Percentiles rank a stretch among this genome's conserved stretches.
Conservation (phyloP, 2,888 invertebrate genomes). For the Diploptera punctata region DNA sequence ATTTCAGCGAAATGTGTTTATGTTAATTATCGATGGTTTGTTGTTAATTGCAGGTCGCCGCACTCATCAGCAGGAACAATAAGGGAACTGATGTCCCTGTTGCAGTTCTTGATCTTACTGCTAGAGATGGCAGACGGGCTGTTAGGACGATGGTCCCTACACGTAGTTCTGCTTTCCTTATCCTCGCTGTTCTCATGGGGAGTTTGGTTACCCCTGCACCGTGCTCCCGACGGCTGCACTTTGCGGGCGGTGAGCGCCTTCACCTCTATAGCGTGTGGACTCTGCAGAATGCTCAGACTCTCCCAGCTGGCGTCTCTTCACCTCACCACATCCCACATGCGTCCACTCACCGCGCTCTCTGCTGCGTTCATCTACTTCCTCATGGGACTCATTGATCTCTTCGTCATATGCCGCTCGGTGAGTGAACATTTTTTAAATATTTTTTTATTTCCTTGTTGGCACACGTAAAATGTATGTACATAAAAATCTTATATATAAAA, state of each 20-base stretch:
- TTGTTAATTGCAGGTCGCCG: neutral
- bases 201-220: constrained; percentile 47
- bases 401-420: constrained; percentile 50
- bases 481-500: too few relatives aligned
- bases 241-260: neutral
- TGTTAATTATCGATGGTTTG: too few relatives aligned
- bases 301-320: constrained; percentile 35
- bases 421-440: constrained; percentile 43
- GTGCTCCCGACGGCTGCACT: constrained; percentile 27
- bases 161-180: constrained; percentile 41
- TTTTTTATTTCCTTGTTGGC: constrained; percentile 33
- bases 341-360: constrained; percentile 46
- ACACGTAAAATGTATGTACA: too few relatives aligned
- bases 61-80: constrained; percentile 19
- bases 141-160: neutral
- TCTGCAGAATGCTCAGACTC: constrained; percentile 45
- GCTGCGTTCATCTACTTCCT: constrained; percentile 47
- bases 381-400: constrained; percentile 50
- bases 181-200: constrained; percentile 48
- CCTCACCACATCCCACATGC: constrained; percentile 47
- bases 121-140: constrained; percentile 44
- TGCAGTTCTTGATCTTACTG: constrained; percentile 45
- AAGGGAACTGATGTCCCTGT: constrained; percentile 44
- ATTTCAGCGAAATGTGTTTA: too few relatives aligned
- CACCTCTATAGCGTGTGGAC: constrained; percentile 40